Conservation (phyloP, 2,113 vertebrate genomes). For the human region GRCh38 chr1:45448001-45448500, state of each 20-base stretch:
- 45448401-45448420: no score
- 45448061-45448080: not conserved
- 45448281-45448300: not conserved
- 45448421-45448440: no score
- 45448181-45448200: not conserved
- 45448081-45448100: no score
- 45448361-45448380: no score
- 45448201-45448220: not conserved
- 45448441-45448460: no score
- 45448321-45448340: not conserved
- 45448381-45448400: no score
- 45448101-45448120: not conserved
- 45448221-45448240: not conserved
- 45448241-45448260: not conserved
- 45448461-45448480: no score
- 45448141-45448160: not conserved
- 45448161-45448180: not conserved
- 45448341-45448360: not conserved
- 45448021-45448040: no score
- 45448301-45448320: not conserved
- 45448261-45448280: not conserved
- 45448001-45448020: not conserved
- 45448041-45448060: not conserved
- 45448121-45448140: not conserved
- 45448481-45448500: no score